Evolutionary conservation across 2,797 vertebrate genomes (phyloP), one percentile per base, ranked within the genome.

Genomic region (Phoeniculus purpureus): DNA sequence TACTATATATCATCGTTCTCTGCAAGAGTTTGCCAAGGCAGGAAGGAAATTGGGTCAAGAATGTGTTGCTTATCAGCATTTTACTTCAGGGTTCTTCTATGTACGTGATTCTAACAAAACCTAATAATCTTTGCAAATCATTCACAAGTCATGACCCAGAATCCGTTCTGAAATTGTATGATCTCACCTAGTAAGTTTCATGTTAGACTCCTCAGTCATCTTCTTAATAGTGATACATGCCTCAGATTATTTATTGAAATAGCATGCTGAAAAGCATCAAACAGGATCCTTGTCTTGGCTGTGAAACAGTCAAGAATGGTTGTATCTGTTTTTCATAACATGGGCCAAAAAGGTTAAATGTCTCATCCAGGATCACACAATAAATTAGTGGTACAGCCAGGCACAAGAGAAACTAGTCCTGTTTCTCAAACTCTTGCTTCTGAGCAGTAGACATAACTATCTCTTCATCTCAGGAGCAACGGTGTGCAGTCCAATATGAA

Each of bases 171-270:
- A 85, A 90, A 78, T 29, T 66, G 59, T 56, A 80, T 92, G 77
- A 92, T 91, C 75, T 95, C 94, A 95, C 88, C 78, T 80, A 84
- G 85, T 93, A 93, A 92, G 86, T 90, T 92, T 90, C 68, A 88
- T 61, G 25, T 92, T 85, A 74, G 78, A 52, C 31, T 95, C 62
- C 22, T 80, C 0, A 0, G 40, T 68, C 86, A 87, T 90, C 91
- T 84, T 86, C 74, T 88, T 92, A 82, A 82, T 74, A 90, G 55
- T 80, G 86, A 90, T 93, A 75, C n/a, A n/a, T 45, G 50, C 91
- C 75, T 90, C 34, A 80, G 81, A 81, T 95, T 87, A 92, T 87
- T 86, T 68, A 75, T 77, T 87, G 78, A 92, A 90, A 87, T 75
- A 37, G 47, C 68, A 81, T 43, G 31, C 54, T 93, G 92, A 66